Base-by-base conservation (phyloP, 2,797 vertebrate genomes). In the Falco cherrug region DNA sequence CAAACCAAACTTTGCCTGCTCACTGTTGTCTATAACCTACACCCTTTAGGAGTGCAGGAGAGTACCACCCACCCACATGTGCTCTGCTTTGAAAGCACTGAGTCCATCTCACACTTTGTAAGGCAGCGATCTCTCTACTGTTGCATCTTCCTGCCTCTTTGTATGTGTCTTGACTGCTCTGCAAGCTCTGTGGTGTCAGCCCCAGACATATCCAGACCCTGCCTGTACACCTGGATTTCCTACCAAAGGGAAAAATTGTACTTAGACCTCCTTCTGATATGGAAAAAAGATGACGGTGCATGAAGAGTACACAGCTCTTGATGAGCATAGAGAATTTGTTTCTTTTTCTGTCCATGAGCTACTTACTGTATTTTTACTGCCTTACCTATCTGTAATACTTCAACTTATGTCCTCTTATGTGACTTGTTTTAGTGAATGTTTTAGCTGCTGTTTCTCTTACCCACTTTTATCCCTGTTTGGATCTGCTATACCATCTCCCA, bases 381-480 rank as follows among this genome's bases (percentile, higher is more conserved):
- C 59, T 51, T 81, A 84, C 50, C 67, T 87, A 71, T 25, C 33
- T 95, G 75, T 81, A 89, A 54, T 70, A 71, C 18, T 88, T 80
- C 35, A 85, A 22, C 41, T 71, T 39, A 33, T 17, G 25, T 81
- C 69, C 61, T 57, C 16, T 75, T 77, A 53, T 0, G 26, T 47
- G 18, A 91, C 29, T 89, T 79, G 20, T 37, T 84, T 25, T 33
- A 89, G 74, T 3, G 2, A 61, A 76, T 28, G 10, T 59, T 83
- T 84, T 50, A 75, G 21, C 41, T 83, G 43, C 10, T 29, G 45
- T 80, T 94, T 83, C 51, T 64, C 54, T 87, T 59, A 70, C 9
- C n/a, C 54, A n/a, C 78, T 91, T 94, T 91, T 56, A 87, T 74
- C 45, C 76, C 37, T 56, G 7, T 75, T 91, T 93, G 50, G 65